phyloP scores from a whole-genome alignment of 2,113 vertebrate species.

The Girardinichthys multiradiatus region DNA sequence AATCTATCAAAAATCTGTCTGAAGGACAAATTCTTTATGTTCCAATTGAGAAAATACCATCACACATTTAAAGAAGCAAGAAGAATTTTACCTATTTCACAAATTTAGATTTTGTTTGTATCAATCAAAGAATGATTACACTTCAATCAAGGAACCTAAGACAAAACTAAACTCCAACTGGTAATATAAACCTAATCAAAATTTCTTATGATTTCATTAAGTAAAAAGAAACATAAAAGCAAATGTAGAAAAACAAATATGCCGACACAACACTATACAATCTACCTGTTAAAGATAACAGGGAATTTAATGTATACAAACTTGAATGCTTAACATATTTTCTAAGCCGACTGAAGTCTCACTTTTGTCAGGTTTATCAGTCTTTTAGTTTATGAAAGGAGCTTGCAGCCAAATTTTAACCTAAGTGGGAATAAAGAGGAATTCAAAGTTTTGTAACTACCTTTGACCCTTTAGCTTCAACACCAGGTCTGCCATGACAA shows the following conservation, averaged over 20 bases:
- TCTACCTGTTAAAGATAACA: background rate
- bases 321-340: background rate
- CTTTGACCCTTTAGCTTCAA: background rate
- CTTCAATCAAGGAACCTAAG: background rate
- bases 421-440: background rate
- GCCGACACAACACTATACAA: background rate
- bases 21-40: background rate
- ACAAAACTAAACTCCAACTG: too few species aligned
- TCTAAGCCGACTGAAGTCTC: background rate
- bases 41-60: background rate
- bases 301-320: background rate
- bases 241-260: background rate
- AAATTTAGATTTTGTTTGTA: too few species aligned
- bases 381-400: background rate
- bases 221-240: background rate
- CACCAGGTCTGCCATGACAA: background rate
- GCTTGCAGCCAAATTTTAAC: background rate
- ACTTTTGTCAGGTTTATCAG: background rate
- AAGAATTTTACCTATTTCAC: too few species aligned
- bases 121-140: too few species aligned
- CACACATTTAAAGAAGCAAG: background rate
- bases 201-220: background rate
- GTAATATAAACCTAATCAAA: background rate
- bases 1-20: background rate
- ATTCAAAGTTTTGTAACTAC: background rate